These are phyloP conservation scores for Chrysogorgia sp. DNA, from an alignment of 92 coral and sea anemone genomes.

Conservation along the genomic window DNA sequence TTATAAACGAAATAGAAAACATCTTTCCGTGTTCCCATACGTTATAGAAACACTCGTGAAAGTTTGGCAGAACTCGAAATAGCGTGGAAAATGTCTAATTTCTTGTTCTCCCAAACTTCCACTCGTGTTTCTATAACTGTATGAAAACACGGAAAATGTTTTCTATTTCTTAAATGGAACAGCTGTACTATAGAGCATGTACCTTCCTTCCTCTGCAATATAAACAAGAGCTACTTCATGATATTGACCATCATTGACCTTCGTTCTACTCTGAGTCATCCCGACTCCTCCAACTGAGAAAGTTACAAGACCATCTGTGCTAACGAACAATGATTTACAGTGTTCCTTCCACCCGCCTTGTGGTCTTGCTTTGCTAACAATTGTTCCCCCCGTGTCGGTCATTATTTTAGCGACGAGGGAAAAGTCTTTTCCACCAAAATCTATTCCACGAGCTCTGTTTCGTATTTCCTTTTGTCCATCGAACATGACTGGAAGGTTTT, in stretches of 20 bases:
- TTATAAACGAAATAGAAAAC: no score
- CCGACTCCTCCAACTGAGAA: slow-evolving; percentile 1
- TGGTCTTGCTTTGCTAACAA: slow-evolving; percentile 1
- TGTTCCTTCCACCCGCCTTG: slow-evolving; percentile 6
- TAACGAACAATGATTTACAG: slow-evolving; percentile 14
- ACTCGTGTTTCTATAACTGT: no score
- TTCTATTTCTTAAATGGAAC: no score
- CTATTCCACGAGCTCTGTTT: neutral
- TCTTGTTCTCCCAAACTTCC: no score
- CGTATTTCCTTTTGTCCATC: neutral
- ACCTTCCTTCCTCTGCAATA: slow-evolving; percentile 2
- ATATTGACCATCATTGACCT: slow-evolving; percentile 13
- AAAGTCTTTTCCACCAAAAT: slow-evolving; percentile 13
- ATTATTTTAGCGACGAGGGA: slow-evolving; percentile 9
- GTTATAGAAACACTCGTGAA: no score
- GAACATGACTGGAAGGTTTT: neutral
- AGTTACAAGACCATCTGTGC: slow-evolving; percentile 1
- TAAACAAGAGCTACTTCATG: slow-evolving; percentile 37
- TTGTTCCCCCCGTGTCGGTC: slow-evolving; percentile 21
- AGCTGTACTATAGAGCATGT: no score
- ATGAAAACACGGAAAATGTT: no score
- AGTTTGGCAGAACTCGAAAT: no score
- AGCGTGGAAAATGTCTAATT: no score
- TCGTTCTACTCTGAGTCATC: slow-evolving; percentile 5
- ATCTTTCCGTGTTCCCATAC: no score